Base-by-base conservation (phyloP, 2,797 vertebrate genomes). In the Anabacerthia variegaticeps region DNA sequence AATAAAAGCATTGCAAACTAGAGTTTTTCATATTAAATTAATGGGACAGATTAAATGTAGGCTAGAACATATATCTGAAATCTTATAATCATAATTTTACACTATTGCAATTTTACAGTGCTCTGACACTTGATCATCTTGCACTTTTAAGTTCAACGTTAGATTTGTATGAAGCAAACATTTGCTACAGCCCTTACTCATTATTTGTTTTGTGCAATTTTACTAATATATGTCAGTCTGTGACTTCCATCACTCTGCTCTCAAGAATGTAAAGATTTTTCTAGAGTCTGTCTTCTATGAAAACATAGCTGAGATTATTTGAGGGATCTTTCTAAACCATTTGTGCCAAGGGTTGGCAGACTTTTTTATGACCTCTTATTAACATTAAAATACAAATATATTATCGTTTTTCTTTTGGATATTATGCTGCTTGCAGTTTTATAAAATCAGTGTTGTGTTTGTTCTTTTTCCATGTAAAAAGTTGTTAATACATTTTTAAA, bases 141-240 rank as follows among this genome's bases (percentile, higher is more conserved):
- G 48, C 19, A 41, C 43, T 81, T 76, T 59, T 12, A 71, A 49
- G 17, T 73, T 85, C 27, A 62, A 0, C 0, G 1, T 79, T 71
- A 77, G 17, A 54, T 85, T 73, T 76, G 17, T 51, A 48, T 49
- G 44, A 79, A 77, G 30, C 32, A 84, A 76, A 51, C 0, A 0
- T 51, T 63, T 83, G 36, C 23, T 82, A 16, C 34, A 32, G 36
- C 46, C 9, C 5, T 37, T 34, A 36, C 14, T 71, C 0, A 0
- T 73, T 85, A 74, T 28, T 75, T 89, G 30, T 75, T 91, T 76
- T 85, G 46, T 85, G 34, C 10, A 14, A 13, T 77, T 91, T 87
- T 52, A 51, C 22, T 54, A 16, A 28, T 24, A 16, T 32, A 44
- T 5, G 36, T 78, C 28, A 52, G 24, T 3, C 34, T 37, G 6